phyloP scores from a whole-genome alignment of 1,140 invertebrate genomes.

The Radopholus similis region DNA sequence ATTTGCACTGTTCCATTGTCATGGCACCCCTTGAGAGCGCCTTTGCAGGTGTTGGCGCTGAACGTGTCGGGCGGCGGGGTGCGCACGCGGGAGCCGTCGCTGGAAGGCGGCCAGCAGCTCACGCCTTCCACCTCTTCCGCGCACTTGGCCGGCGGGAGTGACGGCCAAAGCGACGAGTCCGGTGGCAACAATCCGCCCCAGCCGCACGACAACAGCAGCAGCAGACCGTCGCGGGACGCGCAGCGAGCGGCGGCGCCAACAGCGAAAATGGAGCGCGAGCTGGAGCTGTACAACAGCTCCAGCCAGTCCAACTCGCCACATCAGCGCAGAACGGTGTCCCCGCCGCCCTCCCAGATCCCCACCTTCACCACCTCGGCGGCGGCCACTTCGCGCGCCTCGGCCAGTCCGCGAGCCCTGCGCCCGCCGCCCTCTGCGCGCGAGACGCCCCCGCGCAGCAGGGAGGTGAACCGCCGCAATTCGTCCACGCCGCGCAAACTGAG shows the following conservation, averaged over 20 bases:
- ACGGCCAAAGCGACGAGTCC: not conserved
- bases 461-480: constrained; percentile 6
- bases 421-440: not conserved
- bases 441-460: not conserved
- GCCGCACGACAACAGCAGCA: too few relatives aligned
- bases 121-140: not conserved
- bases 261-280: too few relatives aligned
- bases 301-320: not conserved
- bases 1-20: not conserved
- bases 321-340: not conserved
- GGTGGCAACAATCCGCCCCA: not conserved
- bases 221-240: too few relatives aligned
- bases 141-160: not conserved
- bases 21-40: not conserved
- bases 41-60: not conserved
- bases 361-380: not conserved
- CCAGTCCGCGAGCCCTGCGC: not conserved
- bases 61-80: not conserved
- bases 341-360: not conserved
- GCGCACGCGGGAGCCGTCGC: not conserved
- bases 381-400: not conserved
- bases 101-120: not conserved
- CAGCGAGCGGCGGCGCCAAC: too few relatives aligned
- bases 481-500: constrained; percentile 18
- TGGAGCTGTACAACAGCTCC: too few relatives aligned